These are phyloP conservation scores for Dynastes maya DNA, from an alignment of 2,888 invertebrate species.

Conservation along the genomic window DNA sequence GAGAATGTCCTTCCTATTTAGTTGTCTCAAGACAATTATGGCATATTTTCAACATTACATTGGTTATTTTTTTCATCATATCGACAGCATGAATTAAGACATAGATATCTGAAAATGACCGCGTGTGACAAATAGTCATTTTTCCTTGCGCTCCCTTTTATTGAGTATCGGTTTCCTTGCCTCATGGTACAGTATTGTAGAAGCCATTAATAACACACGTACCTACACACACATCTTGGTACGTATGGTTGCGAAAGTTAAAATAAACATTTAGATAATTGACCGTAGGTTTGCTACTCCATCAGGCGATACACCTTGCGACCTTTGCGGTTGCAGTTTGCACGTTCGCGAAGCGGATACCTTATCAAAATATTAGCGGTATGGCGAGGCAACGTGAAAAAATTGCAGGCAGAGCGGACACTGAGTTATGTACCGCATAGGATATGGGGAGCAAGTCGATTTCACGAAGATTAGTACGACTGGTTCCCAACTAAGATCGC, in stretches of 20 bases:
- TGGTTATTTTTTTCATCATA: no score
- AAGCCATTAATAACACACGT: no score
- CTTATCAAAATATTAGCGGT: slow-evolving; percentile 43
- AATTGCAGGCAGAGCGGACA: slow-evolving; percentile 30
- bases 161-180: no score
- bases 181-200: no score
- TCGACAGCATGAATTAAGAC: no score
- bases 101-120: no score
- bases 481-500: slow-evolving; percentile 28
- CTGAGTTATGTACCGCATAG: slow-evolving; percentile 24
- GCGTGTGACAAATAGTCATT: no score
- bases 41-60: no score
- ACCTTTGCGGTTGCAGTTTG: slow-evolving; percentile 35
- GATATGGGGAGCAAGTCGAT: slow-evolving; percentile 21
- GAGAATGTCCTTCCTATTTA: no score
- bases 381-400: slow-evolving; percentile 27
- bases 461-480: slow-evolving; percentile 35
- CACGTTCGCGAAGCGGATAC: slow-evolving; percentile 19
- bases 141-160: no score
- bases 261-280: slow-evolving; percentile 42
- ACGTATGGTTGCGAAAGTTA: slow-evolving; percentile 8
- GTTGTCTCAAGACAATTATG: no score
- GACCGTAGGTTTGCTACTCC: slow-evolving; percentile 27
- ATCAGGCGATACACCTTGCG: slow-evolving; percentile 26
- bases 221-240: no score